Percentiles rank a stretch among this genome's conserved stretches.
Conservation (phyloP, 2,888 invertebrate species). For the Tetranychus piercei region DNA sequence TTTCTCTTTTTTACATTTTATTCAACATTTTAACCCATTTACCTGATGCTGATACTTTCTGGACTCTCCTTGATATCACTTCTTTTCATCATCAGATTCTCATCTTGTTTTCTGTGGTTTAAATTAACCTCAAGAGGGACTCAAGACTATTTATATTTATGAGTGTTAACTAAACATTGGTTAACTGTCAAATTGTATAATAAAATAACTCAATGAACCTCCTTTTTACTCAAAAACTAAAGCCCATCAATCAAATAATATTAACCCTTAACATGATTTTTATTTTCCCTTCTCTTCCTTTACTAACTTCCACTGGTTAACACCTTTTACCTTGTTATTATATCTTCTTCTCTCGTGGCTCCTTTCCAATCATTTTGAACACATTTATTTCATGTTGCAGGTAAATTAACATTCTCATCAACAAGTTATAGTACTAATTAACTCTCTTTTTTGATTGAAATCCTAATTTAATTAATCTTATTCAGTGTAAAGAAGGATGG, state of each 20-base stretch:
- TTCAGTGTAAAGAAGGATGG: not conserved
- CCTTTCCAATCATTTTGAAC: not conserved
- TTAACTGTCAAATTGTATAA: not conserved
- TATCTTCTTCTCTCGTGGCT: not conserved
- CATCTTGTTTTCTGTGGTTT: too few species aligned
- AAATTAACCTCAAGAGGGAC: too few species aligned
- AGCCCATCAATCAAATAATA: not conserved
- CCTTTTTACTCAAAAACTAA: not conserved
- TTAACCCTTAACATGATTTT: conserved; percentile 1
- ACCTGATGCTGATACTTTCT: too few species aligned
- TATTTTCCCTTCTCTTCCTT: not conserved
- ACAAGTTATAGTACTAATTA: not conserved
- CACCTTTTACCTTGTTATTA: not conserved
- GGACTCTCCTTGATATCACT: too few species aligned
- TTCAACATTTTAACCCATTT: too few species aligned
- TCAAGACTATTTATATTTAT: too few species aligned
- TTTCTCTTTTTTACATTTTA: too few species aligned
- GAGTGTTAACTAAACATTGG: not conserved
- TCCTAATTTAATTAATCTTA: not conserved
- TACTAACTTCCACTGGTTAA: not conserved
- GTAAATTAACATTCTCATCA: not conserved
- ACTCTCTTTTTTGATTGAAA: not conserved
- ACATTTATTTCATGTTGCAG: not conserved
- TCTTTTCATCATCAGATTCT: too few species aligned
- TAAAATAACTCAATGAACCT: not conserved